Evolutionary conservation across 2,888 invertebrate genomes (phyloP).

Genomic region (Acanthosoma haemorrhoidale): DNA sequence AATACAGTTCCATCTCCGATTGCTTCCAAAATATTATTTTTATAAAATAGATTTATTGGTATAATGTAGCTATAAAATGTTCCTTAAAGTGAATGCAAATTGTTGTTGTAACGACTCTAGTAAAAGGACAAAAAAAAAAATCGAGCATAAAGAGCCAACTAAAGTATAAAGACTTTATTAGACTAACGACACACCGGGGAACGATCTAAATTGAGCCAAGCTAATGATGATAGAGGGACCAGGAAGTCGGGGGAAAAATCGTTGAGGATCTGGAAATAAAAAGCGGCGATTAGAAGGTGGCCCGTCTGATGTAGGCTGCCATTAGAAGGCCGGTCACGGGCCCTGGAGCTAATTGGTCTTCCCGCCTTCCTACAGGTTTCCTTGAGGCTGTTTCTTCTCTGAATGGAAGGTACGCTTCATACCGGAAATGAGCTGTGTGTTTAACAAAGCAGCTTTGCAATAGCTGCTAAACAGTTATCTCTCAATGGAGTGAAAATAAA

Average conservation of each 20-base stretch:
- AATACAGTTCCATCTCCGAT: no score
- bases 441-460: no score
- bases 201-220: conserved; percentile 2
- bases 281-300: background rate
- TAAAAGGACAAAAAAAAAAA: background rate
- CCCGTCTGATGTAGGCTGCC: background rate
- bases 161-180: background rate
- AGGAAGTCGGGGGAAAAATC: background rate
- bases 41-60: no score
- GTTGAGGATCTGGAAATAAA: background rate
- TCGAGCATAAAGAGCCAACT: background rate
- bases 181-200: background rate
- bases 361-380: background rate
- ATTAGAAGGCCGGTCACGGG: background rate
- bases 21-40: no score
- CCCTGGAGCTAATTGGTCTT: background rate
- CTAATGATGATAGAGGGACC: conserved; percentile 10
- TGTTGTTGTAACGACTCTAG: background rate
- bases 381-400: no score
- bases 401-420: no score
- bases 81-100: background rate
- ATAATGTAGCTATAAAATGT: no score
- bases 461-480: no score
- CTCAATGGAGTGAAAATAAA: no score
- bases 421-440: no score